Evolutionary conservation across 2,888 invertebrate species (phyloP).

Genomic region (Lithophane semibrunnea): DNA sequence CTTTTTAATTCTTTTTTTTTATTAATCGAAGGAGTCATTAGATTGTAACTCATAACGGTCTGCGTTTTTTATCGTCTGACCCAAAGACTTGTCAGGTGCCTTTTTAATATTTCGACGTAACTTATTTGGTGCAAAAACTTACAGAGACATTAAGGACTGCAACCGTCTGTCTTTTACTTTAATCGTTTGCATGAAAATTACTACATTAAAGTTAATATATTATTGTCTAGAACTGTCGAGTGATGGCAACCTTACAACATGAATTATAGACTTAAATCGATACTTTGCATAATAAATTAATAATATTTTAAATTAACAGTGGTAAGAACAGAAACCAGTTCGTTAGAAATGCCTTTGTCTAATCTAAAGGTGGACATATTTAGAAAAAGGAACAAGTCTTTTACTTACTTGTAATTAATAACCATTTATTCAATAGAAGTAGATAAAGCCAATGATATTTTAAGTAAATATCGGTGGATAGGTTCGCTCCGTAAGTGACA

Average conservation of each 20-base stretch:
- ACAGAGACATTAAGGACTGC: constrained; percentile 71
- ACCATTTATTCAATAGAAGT: neutral
- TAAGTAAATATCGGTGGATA: too few relatives aligned
- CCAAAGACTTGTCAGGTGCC: constrained; percentile 81
- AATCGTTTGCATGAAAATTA: constrained; percentile 58
- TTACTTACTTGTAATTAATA: neutral
- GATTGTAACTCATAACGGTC: constrained; percentile 88
- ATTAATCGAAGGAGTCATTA: constrained; percentile 85
- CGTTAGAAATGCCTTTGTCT: constrained; percentile 17
- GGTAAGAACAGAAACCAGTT: constrained; percentile 7
- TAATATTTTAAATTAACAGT: constrained; percentile 45
- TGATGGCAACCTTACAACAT: constrained; percentile 58
- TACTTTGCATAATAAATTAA: constrained; percentile 44
- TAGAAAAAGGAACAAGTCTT: neutral
- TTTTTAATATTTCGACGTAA: constrained; percentile 75
- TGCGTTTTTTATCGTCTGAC: constrained; percentile 75
- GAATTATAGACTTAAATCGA: constrained; percentile 50
- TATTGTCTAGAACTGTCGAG: constrained; percentile 69
- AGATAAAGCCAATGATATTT: too few relatives aligned
- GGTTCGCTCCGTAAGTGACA: too few relatives aligned
- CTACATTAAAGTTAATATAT: constrained; percentile 62
- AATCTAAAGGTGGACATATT: constrained; percentile 6
- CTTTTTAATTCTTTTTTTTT: constrained; percentile 80
- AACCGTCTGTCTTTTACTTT: constrained; percentile 71
- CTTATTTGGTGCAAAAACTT: constrained; percentile 77